Conservation (phyloP, 2,888 invertebrate genomes). For the Bombyx huttoni region DNA sequence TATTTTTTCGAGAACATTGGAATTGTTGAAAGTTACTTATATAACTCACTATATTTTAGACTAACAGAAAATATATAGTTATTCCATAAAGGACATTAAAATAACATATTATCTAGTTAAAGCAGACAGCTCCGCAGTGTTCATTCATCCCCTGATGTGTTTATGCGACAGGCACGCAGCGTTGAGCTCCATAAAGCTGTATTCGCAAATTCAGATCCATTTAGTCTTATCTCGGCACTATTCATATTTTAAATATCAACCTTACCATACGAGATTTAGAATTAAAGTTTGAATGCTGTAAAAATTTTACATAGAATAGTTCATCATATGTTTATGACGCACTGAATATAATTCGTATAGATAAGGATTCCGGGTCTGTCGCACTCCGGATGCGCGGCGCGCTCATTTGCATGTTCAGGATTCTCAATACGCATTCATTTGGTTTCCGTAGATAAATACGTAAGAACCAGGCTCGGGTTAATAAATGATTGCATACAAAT, state of each 20-base stretch:
- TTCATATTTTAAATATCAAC: not conserved
- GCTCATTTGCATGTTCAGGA: too few species aligned
- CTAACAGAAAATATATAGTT: not conserved
- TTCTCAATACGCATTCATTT: too few species aligned
- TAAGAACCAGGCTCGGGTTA: too few species aligned
- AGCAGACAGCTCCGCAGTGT: not conserved
- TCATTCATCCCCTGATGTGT: slow-evolving; percentile 1
- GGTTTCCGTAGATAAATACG: too few species aligned
- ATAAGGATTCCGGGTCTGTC: too few species aligned
- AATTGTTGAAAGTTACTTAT: too few species aligned
- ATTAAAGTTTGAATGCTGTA: not conserved
- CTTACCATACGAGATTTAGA: not conserved
- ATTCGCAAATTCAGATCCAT: not conserved
- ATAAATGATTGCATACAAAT: too few species aligned
- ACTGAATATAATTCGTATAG: too few species aligned
- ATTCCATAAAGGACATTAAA: not conserved
- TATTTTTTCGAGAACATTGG: too few species aligned
- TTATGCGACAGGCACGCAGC: not conserved
- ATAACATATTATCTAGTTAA: not conserved
- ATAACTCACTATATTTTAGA: too few species aligned
- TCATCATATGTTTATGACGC: too few species aligned
- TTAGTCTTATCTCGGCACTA: not conserved
- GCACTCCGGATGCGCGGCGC: too few species aligned
- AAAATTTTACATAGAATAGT: not conserved
- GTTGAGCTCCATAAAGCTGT: not conserved